Evolutionary conservation across 2,113 vertebrate genomes (phyloP).

Genomic region (Cynopterus brachyotis): DNA sequence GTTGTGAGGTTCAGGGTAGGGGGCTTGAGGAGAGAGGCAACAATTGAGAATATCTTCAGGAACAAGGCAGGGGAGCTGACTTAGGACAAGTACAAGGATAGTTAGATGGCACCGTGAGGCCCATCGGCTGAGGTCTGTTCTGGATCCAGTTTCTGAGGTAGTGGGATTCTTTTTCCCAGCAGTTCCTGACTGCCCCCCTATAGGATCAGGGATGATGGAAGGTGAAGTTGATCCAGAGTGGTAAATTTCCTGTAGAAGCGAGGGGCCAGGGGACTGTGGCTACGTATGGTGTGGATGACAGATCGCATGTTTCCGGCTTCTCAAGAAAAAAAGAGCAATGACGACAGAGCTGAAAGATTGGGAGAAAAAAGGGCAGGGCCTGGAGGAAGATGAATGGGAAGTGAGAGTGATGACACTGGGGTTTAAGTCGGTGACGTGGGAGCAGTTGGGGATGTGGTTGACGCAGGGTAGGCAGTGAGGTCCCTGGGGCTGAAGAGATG

Average conservation of each 20-base stretch:
- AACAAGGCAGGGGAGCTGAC: neutral
- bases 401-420: fast-evolving
- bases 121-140: neutral
- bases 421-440: neutral
- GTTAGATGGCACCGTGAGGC: neutral
- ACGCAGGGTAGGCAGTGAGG: neutral
- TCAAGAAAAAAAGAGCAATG: neutral
- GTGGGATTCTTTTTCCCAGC: no score
- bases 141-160: neutral
- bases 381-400: neutral
- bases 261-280: no score
- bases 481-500: neutral
- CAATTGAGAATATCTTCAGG: neutral
- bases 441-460: neutral
- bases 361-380: neutral
- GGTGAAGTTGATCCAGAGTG: neutral
- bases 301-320: neutral
- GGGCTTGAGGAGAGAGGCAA: neutral
- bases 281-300: no score
- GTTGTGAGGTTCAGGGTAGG: neutral
- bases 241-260: neutral
- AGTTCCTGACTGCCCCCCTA: neutral
- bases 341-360: neutral
- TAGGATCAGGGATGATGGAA: neutral
- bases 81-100: neutral